A percentile compares a stretch with the other conserved stretches of the same genome.
phyloP scores from a whole-genome alignment of 1,140 invertebrate genomes.

The Ips typographus region DNA sequence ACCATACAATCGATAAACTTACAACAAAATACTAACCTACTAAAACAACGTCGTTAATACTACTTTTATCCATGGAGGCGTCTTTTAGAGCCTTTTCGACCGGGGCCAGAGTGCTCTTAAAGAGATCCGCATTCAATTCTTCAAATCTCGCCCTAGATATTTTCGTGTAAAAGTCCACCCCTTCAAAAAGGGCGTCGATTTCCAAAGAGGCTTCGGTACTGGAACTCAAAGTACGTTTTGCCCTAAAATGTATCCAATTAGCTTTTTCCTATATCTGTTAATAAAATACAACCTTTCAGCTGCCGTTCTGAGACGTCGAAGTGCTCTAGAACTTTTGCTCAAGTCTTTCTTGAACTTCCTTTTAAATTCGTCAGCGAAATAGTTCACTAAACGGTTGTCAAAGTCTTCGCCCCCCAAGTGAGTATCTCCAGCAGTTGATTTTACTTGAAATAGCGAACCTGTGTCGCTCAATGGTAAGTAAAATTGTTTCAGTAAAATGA shows the following conservation, averaged over 20 bases:
- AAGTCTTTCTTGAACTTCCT: conserved; percentile 58
- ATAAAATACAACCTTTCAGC: conserved; percentile 60
- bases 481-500: not conserved
- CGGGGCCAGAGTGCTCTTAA: conserved; percentile 61
- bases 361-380: conserved; percentile 59
- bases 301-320: conserved; percentile 73
- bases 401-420: conserved; percentile 61
- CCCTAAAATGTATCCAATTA: conserved; percentile 49
- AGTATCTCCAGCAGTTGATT: conserved; percentile 65
- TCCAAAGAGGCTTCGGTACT: conserved; percentile 73
- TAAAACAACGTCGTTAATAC: conserved; percentile 76
- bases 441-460: conserved; percentile 66
- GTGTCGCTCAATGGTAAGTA: not conserved
- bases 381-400: conserved; percentile 71
- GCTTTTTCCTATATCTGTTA: not conserved
- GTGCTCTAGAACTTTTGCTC: conserved; percentile 52
- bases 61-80: conserved; percentile 70
- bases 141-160: conserved; percentile 65
- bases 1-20: not conserved
- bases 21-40: conserved; percentile 54
- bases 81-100: conserved; percentile 72
- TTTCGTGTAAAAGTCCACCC: conserved; percentile 64
- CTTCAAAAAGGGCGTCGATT: conserved; percentile 76
- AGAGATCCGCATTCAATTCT: conserved; percentile 64
- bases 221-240: conserved; percentile 77